A percentile compares a stretch with the other conserved stretches of the same genome.
Evolutionary conservation across 2,113 vertebrate species (phyloP).

Genomic region (Lates calcarifer): DNA sequence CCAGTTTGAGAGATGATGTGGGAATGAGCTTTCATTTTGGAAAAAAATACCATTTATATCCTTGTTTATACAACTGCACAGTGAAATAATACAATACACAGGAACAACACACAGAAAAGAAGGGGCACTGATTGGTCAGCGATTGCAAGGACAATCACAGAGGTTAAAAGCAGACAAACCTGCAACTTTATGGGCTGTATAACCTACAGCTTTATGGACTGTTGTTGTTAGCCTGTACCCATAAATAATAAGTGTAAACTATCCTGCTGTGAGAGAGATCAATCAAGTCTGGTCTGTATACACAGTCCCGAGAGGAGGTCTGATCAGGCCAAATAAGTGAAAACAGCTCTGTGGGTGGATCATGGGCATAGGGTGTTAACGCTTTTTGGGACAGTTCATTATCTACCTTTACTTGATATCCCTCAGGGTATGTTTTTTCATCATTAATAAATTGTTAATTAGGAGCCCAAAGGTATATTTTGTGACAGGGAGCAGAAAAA

Average conservation of each 20-base stretch:
- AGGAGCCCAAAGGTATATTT: neutral
- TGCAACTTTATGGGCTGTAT: neutral
- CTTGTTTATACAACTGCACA: no score
- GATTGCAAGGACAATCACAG: no score
- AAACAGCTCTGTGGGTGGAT: neutral
- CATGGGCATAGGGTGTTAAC: no score
- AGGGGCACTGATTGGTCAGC: no score
- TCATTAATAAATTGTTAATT: neutral
- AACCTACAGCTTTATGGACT: neutral
- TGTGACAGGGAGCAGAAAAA: constrained; percentile 3
- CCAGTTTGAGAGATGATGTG: neutral
- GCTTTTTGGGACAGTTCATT: neutral
- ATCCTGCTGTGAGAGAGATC: neutral
- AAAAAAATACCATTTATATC: neutral
- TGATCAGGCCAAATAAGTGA: neutral
- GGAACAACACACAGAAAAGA: no score
- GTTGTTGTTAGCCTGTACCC: neutral
- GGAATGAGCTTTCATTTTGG: neutral
- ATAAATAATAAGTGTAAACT: neutral
- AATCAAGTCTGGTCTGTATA: neutral
- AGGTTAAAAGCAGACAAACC: no score
- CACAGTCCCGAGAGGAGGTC: neutral
- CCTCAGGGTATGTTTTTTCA: neutral
- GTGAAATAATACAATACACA: no score
- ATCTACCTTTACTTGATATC: neutral